A percentile compares a stretch with the other conserved stretches of the same genome.
These are phyloP conservation scores for Toxostoma redivivum DNA, from an alignment of 2,113 vertebrate genomes.

Conservation along the genomic window DNA sequence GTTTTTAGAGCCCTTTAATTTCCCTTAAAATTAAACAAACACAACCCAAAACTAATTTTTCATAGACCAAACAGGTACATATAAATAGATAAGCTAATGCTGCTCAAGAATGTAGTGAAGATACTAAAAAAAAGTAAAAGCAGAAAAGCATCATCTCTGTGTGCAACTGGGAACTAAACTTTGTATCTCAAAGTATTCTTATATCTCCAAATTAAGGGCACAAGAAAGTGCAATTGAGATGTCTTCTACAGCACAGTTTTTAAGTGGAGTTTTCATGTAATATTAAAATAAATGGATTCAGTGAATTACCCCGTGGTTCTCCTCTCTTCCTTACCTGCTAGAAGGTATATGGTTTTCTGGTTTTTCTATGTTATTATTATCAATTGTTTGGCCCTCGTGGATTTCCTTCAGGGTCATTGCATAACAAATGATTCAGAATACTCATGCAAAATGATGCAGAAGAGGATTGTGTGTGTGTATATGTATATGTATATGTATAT, in stretches of 20 bases:
- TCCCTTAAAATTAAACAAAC: background rate
- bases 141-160: background rate
- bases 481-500: accelerated
- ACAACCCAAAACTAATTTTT: background rate
- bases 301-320: background rate
- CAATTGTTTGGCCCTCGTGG: background rate
- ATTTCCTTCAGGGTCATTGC: background rate
- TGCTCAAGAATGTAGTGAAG: background rate
- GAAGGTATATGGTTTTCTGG: background rate
- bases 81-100: background rate
- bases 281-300: background rate
- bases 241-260: background rate
- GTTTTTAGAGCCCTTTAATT: background rate
- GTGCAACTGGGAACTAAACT: background rate
- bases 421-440: background rate
- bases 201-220: background rate
- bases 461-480: accelerated
- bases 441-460: background rate
- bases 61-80: background rate
- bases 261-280: background rate
- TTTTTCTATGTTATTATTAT: background rate
- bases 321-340: background rate
- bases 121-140: background rate
- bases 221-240: background rate
- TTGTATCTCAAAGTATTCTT: background rate